These are phyloP conservation scores for Sterrhoptilus dennistouni DNA, from an alignment of 2,113 vertebrate genomes.

Conservation along the genomic window DNA sequence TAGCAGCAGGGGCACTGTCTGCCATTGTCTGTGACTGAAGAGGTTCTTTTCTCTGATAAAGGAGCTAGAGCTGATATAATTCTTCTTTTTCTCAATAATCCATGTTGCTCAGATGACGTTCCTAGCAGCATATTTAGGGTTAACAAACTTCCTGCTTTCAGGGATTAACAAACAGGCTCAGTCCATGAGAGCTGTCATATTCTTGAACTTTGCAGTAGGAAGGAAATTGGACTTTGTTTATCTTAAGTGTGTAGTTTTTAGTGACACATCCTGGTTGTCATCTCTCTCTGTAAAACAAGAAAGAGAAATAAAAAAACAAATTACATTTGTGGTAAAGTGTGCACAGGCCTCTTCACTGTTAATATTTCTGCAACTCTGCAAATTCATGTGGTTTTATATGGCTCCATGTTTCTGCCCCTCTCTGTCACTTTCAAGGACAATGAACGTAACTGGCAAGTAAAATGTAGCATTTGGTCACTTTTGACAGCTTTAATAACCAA, in stretches of 20 bases:
- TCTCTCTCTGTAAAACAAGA: constrained; percentile 82
- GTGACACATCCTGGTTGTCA: constrained; percentile 82
- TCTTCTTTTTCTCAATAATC: neutral
- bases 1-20: neutral
- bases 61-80: neutral
- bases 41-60: neutral
- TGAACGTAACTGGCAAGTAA: neutral
- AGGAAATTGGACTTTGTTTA: neutral
- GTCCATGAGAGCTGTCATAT: neutral
- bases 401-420: neutral
- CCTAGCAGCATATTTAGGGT: constrained; percentile 64
- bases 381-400: neutral
- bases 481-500: neutral
- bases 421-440: neutral
- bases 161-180: neutral
- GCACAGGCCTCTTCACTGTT: neutral
- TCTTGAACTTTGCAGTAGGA: neutral
- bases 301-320: neutral
- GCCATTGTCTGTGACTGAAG: neutral
- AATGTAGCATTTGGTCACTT: neutral
- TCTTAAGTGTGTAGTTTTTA: constrained; percentile 46
- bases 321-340: neutral
- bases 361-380: neutral
- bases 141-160: constrained; percentile 26
- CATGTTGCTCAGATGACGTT: neutral